A percentile compares a stretch with the other conserved stretches of the same genome.
Conservation (phyloP, 2,113 vertebrate genomes). For the Cairina moschata region DNA sequence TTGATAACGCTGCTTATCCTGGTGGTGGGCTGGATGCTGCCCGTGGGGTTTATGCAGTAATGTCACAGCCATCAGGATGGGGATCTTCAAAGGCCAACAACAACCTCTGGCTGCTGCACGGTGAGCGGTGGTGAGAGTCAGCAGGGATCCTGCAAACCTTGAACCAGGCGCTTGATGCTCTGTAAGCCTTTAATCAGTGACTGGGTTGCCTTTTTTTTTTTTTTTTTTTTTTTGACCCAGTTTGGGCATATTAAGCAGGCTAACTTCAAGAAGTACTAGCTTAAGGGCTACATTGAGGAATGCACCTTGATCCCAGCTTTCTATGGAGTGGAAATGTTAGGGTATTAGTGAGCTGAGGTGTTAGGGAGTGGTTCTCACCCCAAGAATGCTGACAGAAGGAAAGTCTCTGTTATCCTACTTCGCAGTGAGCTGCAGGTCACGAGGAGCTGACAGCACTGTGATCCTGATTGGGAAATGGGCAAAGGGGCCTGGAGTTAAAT, state of each 20-base stretch:
- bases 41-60: background rate
- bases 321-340: fast-evolving
- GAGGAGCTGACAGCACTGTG: fast-evolving
- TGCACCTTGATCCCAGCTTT: background rate
- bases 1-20: background rate
- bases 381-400: fast-evolving
- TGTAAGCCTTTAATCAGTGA: fast-evolving
- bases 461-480: fast-evolving
- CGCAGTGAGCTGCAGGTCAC: fast-evolving
- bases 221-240: background rate
- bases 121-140: fast-evolving
- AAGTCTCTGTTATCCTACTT: fast-evolving
- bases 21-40: too few species aligned
- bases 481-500: too few species aligned
- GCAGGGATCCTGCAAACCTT: background rate
- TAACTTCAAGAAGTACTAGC: fast-evolving
- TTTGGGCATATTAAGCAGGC: fast-evolving
- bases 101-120: fast-evolving
- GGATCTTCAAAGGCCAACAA: fast-evolving
- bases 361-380: fast-evolving
- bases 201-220: fast-evolving
- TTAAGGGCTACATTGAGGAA: fast-evolving
- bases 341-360: fast-evolving
- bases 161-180: fast-evolving
- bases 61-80: fast-evolving